Evolutionary conservation across 2,888 invertebrate genomes (phyloP).

Genomic region (Drosophila cognata): DNA sequence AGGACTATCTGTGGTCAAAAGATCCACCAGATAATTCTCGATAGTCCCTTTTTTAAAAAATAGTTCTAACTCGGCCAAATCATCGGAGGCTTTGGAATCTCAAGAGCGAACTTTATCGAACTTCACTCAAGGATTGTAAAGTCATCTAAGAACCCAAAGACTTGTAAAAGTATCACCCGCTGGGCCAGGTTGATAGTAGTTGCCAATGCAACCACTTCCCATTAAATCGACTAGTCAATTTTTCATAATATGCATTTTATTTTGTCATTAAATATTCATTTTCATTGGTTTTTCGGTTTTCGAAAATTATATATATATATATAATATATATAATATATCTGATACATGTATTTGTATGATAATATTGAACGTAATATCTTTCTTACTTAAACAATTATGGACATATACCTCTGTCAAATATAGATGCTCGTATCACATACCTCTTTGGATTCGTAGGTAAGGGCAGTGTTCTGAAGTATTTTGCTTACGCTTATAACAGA

Average conservation of each 20-base stretch:
- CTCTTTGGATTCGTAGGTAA: not conserved
- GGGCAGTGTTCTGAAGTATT: not conserved
- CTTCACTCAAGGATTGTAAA: not conserved
- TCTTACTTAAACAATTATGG: conserved; percentile 55
- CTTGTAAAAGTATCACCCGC: not conserved
- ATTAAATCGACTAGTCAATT: not conserved
- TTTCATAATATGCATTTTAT: conserved; percentile 51
- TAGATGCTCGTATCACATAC: conserved; percentile 2
- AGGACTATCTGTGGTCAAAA: no score
- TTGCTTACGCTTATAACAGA: not conserved
- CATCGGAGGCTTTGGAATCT: not conserved
- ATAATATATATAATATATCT: conserved; percentile 40
- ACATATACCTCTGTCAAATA: conserved; percentile 17
- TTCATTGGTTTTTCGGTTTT: conserved; percentile 52
- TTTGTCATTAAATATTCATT: conserved; percentile 63
- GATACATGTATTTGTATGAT: conserved; percentile 56
- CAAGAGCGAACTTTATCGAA: not conserved
- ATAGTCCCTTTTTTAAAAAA: no score
- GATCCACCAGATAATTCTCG: no score
- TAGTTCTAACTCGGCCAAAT: no score
- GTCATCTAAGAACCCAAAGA: not conserved
- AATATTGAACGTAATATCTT: conserved; percentile 63
- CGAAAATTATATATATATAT: conserved; percentile 60
- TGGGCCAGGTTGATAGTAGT: not conserved
- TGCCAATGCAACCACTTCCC: not conserved